Base-by-base conservation (phyloP, 2,888 invertebrate species). In the Oxycera nigricornis region DNA sequence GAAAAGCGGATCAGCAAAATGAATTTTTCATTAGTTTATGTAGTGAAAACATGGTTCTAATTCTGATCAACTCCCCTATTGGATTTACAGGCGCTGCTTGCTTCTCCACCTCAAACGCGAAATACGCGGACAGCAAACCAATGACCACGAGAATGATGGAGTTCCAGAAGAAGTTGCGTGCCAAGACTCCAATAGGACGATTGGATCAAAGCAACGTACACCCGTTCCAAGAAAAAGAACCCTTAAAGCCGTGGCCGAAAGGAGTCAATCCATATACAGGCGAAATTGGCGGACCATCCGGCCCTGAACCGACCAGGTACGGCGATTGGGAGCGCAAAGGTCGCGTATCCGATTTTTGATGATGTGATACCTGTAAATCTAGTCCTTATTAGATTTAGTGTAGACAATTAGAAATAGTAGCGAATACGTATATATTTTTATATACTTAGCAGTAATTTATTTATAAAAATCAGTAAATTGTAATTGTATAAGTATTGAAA, bases 241-340 rank as follows among this genome's bases (percentile, higher is more conserved):
- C 96, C 0, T 85, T 97, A 28, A 89, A 90, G 79, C 89, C 94
- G 1, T 96, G 92, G 89, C 97, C 97, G 14, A 89, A 96, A 82
- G 91, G 94, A 81, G 91, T 88, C 1, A 98, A 98, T 86, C 98
- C 98, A 3, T 82, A 90, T 74, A 98, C 98, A 4, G 98, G 98
- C 11, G 98, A 99, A 89, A 87, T 95, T 74, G 96, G 96, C 41
- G 98, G 98, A 0, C 98, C 98, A 0, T 88, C 90, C 80, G 99
- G 99, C 4, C 99, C 98, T 0, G 99, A 99, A 87, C 99, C 99
- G 7, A 99, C 99, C 11, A 89, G 99, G 79, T 99, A 96, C 86
- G 99, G 99, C 1, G 99, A 99, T 86, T 99, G 99, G 99, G 99
- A 99, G 84, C 89, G 98, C 78, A 99, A 99, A 83, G 99, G 99